A percentile compares a stretch with the other conserved stretches of the same genome.
Evolutionary conservation across 53 echinoderm and acorn worm species (phyloP).

Genomic region (Stichopus horrens): DNA sequence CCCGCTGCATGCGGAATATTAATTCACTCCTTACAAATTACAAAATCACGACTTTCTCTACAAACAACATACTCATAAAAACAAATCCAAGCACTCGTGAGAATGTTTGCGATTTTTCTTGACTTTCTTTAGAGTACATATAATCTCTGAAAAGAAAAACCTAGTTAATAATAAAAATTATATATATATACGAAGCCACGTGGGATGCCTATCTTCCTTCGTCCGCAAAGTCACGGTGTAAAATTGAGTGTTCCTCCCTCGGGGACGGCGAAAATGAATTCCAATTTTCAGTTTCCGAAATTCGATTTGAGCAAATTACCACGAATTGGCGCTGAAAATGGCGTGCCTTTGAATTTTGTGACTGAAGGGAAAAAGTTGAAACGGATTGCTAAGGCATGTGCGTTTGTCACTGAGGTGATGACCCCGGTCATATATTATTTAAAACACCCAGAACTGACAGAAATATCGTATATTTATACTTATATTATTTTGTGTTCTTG

Average conservation of each 20-base stretch:
- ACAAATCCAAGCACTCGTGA: too few relatives aligned
- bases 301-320: constrained; percentile 6
- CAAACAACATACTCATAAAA: too few relatives aligned
- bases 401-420: not conserved
- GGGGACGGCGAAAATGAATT: not conserved
- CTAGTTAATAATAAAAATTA: too few relatives aligned
- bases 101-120: too few relatives aligned
- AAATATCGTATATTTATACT: not conserved
- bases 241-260: constrained; percentile 31
- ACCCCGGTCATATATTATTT: not conserved
- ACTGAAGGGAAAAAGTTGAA: too few relatives aligned
- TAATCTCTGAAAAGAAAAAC: too few relatives aligned
- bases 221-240: not conserved
- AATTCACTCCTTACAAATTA: too few relatives aligned
- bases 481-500: not conserved
- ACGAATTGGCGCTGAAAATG: not conserved
- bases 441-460: too few relatives aligned
- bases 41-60: too few relatives aligned
- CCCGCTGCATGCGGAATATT: too few relatives aligned
- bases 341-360: too few relatives aligned
- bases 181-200: not conserved
- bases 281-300: constrained; percentile 8
- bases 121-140: too few relatives aligned
- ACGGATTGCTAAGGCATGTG: not conserved
- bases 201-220: not conserved